These are phyloP conservation scores for Philopotamus ludificatus DNA, from an alignment of 1,140 invertebrate genomes.

Conservation along the genomic window DNA sequence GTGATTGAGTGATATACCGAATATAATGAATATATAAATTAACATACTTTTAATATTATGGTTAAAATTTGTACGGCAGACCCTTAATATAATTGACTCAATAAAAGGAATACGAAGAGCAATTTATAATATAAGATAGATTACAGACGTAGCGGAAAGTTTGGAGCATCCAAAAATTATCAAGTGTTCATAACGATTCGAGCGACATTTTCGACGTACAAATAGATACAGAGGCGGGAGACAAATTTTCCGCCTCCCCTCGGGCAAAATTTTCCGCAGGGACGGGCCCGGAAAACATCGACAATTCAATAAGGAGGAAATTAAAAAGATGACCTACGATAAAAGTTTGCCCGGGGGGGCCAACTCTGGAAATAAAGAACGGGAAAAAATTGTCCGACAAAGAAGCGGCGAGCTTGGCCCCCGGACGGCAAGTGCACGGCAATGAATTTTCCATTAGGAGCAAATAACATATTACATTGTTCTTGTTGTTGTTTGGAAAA, in stretches of 20 bases:
- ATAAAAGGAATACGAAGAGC: too few relatives aligned
- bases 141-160: not conserved
- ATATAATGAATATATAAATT: too few relatives aligned
- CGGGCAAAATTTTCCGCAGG: slow-evolving; percentile 1
- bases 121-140: too few relatives aligned
- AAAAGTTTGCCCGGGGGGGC: slow-evolving; percentile 31
- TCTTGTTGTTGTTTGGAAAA: slow-evolving; percentile 15
- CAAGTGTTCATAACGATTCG: slow-evolving; percentile 22
- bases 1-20: too few relatives aligned
- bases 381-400: slow-evolving; percentile 25
- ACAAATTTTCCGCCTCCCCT: slow-evolving; percentile 19
- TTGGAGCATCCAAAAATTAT: not conserved
- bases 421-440: slow-evolving; percentile 18
- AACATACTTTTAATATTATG: too few relatives aligned
- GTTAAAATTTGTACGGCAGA: too few relatives aligned
- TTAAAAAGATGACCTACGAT: slow-evolving; percentile 40
- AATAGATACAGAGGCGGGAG: slow-evolving; percentile 7
- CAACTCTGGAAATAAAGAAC: too few relatives aligned
- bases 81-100: too few relatives aligned
- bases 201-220: slow-evolving; percentile 10
- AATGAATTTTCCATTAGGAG: slow-evolving; percentile 41
- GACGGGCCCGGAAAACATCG: not conserved
- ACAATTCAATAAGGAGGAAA: slow-evolving; percentile 39
- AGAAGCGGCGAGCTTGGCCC: slow-evolving; percentile 6
- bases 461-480: slow-evolving; percentile 40